Conservation (phyloP, 2,113 vertebrate genomes). For the Mobula birostris region DNA sequence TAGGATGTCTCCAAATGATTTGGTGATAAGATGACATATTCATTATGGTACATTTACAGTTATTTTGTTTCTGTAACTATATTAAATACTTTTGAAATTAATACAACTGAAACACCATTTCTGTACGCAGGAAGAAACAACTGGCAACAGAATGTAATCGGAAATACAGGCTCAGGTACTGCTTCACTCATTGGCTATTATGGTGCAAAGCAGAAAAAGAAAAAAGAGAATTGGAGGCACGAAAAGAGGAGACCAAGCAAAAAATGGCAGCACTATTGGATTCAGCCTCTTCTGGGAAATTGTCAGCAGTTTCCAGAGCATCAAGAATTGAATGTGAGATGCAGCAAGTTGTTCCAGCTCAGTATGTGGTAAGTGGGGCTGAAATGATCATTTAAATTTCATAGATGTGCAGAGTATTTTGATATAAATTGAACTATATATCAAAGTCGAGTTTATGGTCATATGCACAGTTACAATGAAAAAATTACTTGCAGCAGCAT, state of each 20-base stretch:
- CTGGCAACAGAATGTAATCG: conserved; percentile 65
- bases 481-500: too few species aligned
- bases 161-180: conserved; percentile 58
- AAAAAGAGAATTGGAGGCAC: conserved; percentile 56
- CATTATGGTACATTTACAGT: background rate
- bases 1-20: background rate
- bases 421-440: background rate
- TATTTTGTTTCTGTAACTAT: background rate
- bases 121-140: conserved; percentile 59
- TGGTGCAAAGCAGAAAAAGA: conserved; percentile 61
- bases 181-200: conserved; percentile 68
- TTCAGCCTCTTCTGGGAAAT: conserved; percentile 56
- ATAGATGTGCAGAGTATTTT: background rate
- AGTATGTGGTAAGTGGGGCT: conserved; percentile 45
- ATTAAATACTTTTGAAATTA: background rate
- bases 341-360: conserved; percentile 38
- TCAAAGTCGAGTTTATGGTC: too few species aligned
- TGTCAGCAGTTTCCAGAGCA: conserved; percentile 37
- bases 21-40: background rate
- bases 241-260: conserved; percentile 65
- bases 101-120: background rate
- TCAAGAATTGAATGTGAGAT: background rate
- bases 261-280: conserved; percentile 76
- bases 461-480: too few species aligned
- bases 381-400: background rate